These are phyloP conservation scores for Penaeus japonicus DNA, from an alignment of 1,140 invertebrate species.

Conservation along the genomic window DNA sequence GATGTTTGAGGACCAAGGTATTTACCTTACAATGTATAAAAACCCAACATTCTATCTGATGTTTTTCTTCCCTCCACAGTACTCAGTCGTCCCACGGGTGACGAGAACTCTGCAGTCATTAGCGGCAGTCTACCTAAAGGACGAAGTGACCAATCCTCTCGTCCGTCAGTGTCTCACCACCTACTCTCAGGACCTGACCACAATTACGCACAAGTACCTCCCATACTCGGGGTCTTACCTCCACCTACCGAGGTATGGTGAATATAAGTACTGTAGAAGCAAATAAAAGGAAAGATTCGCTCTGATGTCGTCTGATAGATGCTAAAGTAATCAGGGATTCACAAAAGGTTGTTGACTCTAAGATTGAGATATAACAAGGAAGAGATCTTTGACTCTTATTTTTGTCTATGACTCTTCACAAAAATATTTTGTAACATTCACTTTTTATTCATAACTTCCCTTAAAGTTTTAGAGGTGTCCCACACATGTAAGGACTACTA, in stretches of 20 bases:
- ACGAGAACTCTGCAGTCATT: slow-evolving; percentile 55
- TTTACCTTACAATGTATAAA: not conserved
- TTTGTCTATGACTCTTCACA: no score
- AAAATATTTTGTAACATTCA: no score
- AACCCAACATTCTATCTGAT: not conserved
- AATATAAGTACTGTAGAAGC: not conserved
- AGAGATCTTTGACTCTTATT: no score
- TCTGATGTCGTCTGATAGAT: no score
- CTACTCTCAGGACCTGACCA: slow-evolving; percentile 85
- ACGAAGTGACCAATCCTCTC: slow-evolving; percentile 71
- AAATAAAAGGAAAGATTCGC: no score
- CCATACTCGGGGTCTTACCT: slow-evolving; percentile 83
- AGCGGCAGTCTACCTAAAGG: slow-evolving; percentile 58
- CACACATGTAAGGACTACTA: no score
- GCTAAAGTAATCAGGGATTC: no score
- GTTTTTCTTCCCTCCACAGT: slow-evolving; percentile 32
- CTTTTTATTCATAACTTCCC: no score
- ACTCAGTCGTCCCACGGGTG: slow-evolving; percentile 52
- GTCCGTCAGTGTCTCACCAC: slow-evolving; percentile 86
- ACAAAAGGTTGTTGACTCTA: no score
- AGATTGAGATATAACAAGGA: no score
- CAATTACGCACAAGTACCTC: slow-evolving; percentile 88
- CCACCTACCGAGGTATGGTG: slow-evolving; percentile 80
- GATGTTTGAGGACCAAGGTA: not conserved
- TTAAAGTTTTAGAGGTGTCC: no score